These are phyloP conservation scores for Vultur gryphus DNA, from an alignment of 2,797 vertebrate genomes.

Conservation along the genomic window DNA sequence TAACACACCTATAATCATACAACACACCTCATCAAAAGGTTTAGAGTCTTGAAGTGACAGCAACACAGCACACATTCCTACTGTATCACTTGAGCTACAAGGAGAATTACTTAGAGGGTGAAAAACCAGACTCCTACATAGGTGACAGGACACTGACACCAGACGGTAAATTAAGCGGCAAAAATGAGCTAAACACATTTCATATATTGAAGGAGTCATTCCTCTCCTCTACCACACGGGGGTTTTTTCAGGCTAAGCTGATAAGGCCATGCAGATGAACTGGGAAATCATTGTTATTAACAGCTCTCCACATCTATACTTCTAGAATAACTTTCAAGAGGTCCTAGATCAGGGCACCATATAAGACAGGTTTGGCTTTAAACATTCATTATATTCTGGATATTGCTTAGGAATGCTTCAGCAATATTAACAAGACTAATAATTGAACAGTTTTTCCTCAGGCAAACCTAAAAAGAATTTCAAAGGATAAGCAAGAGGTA, in stretches of 20 bases:
- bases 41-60: neutral
- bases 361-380: neutral
- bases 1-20: neutral
- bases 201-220: neutral
- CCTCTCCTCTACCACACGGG: neutral
- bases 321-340: neutral
- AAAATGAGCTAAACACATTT: neutral
- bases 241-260: neutral
- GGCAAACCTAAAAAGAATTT: neutral
- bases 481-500: neutral
- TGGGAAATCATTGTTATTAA: neutral
- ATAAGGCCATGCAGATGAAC: neutral
- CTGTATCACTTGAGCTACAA: neutral
- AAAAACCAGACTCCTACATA: neutral
- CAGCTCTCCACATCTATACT: neutral
- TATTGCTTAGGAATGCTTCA: neutral
- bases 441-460: neutral
- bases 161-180: neutral
- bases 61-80: neutral
- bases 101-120: neutral
- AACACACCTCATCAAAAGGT: neutral
- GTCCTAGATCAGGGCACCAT: neutral
- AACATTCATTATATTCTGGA: neutral
- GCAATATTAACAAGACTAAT: neutral
- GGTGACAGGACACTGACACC: neutral